These are phyloP conservation scores for Dysmachus trigonus DNA, from an alignment of 2,888 invertebrate genomes.

Conservation along the genomic window DNA sequence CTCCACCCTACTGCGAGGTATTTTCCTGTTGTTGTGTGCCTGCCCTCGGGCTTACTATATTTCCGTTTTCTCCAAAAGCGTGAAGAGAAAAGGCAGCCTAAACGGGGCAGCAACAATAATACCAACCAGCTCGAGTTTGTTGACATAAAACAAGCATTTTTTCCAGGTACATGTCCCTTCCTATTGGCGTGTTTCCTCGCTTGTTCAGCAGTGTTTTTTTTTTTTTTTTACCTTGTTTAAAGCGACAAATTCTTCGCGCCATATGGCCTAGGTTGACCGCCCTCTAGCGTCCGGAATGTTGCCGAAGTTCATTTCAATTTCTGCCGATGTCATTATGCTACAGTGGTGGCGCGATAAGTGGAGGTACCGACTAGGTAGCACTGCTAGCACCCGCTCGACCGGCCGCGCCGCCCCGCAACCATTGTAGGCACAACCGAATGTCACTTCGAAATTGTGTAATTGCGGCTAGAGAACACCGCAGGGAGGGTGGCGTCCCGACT, in stretches of 20 bases:
- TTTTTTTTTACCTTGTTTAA: neutral
- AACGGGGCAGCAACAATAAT: neutral
- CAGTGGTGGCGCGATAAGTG: neutral
- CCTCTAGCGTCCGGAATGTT: neutral
- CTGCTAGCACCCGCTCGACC: neutral
- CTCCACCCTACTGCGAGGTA: neutral
- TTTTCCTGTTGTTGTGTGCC: neutral
- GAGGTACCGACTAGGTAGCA: neutral
- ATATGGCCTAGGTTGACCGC: neutral
- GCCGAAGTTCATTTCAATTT: neutral
- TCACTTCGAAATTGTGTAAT: neutral
- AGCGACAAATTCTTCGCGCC: neutral
- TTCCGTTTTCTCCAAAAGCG: neutral
- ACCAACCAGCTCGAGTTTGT: neutral
- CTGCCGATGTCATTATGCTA: neutral
- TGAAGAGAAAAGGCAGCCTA: neutral
- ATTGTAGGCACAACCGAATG: neutral
- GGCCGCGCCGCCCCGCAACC: too few relatives aligned
- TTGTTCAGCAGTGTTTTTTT: neutral
- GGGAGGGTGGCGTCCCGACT: neutral
- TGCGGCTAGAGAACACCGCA: neutral
- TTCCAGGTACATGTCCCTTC: neutral
- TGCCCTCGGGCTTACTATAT: neutral
- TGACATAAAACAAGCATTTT: slow-evolving; percentile 12
- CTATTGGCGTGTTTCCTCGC: neutral